Evolutionary conservation across 2,113 vertebrate species (phyloP).

Genomic region (Anoura caudifer): DNA sequence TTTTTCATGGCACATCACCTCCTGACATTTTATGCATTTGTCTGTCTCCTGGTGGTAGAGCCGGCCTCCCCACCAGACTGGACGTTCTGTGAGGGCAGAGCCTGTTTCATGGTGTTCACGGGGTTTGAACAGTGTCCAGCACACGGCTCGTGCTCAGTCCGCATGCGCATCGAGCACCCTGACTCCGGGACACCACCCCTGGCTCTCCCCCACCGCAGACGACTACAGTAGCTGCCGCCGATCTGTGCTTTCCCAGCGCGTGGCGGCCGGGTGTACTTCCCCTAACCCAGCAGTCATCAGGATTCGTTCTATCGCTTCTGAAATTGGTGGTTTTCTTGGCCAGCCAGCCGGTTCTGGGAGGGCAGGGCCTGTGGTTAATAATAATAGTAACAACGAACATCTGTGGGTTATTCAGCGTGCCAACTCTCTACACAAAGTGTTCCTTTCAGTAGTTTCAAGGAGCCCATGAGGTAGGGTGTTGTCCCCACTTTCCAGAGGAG

Average conservation of each 20-base stretch:
- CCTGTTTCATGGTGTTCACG: not conserved
- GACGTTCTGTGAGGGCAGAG: not conserved
- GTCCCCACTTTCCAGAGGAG: not conserved
- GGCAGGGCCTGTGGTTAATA: not conserved
- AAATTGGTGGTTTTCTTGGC: not conserved
- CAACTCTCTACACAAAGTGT: not conserved
- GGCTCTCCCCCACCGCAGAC: not conserved
- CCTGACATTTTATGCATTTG: not conserved
- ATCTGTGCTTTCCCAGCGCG: not conserved
- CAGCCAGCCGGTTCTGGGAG: not conserved
- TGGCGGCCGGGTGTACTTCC: not conserved
- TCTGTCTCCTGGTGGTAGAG: not conserved
- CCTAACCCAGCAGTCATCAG: not conserved
- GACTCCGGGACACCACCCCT: not conserved
- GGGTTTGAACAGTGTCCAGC: not conserved
- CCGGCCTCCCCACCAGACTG: too few relatives aligned
- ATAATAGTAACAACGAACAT: not conserved
- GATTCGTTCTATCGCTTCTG: not conserved
- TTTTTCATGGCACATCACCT: not conserved
- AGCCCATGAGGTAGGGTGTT: not conserved
- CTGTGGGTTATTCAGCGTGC: not conserved
- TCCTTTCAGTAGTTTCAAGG: not conserved
- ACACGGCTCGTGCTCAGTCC: not conserved
- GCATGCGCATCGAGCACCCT: not conserved
- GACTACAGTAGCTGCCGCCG: not conserved